Base-by-base conservation (phyloP, 2,113 vertebrate genomes). In the Rhinoderma darwinii region DNA sequence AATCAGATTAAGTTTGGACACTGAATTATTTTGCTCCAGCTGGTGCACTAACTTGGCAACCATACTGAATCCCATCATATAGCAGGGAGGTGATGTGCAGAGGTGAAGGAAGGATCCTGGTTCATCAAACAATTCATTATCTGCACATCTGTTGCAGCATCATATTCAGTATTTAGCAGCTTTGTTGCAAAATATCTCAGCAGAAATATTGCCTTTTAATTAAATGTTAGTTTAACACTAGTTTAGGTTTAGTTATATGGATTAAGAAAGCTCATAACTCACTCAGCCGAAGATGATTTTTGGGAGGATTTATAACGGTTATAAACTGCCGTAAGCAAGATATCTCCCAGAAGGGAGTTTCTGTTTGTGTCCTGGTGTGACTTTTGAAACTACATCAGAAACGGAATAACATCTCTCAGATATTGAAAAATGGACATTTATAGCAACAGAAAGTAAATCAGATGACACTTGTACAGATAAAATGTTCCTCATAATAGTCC, bases 61-160 rank as follows among this genome's bases (percentile, higher is more conserved):
- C 84, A 86, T n/a, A 37, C 27, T 84, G 50, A 32, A 75, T 77
- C 15, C 25, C 32, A 73, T 63, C 56, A 51, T 68, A 41, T 20
- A 68, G 20, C 14, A 25, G 10, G 30, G 39, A 32, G 43, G 39
- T 30, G 37, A 30, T 74, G n/a, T 84, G 59, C 72, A 30, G 15
- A 50, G 84, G 39, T 80, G 66, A 86, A 77, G 83, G 59, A 54
- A n/a, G 37, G 25, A 80, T 80, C 56, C 56, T 70, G 75, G 44
- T 80, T 56, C 61, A 72, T 70, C 84, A 79, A 77, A 77, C 72
- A 77, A 79, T 79, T 86, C 41, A 86, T 72, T 86, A 72, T 72
- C 76, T 70, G 43, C 75, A 80, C 84, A 86, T 86, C 76, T 80
- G 84, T 51, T 86, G 70, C 59, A 27, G n/a, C 30, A 80, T 86